Conservation (phyloP, 2,888 invertebrate species). For the Liodrosophila aerea region DNA sequence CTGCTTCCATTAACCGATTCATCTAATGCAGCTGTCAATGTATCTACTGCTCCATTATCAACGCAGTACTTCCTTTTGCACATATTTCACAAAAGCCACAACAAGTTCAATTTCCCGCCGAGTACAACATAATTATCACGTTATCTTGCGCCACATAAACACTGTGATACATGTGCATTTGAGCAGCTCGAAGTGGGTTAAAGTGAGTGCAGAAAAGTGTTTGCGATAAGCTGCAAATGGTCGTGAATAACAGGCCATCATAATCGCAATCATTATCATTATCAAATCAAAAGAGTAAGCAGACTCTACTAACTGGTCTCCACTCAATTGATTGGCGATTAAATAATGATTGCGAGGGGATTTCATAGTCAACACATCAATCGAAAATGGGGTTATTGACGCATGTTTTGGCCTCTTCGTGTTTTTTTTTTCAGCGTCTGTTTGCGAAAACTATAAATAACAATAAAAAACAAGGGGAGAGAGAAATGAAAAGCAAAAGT, state of each 20-base stretch:
- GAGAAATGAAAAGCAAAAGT: constrained; percentile 10
- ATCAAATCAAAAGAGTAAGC: constrained; percentile 28
- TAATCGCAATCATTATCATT: neutral
- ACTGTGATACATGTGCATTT: constrained; percentile 12
- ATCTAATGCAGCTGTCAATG: too few species aligned
- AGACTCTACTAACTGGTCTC: constrained; percentile 2
- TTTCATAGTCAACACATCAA: constrained; percentile 49
- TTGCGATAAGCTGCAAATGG: constrained; percentile 43
- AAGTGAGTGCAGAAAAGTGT: constrained; percentile 48
- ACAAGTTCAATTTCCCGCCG: too few species aligned
- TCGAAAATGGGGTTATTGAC: constrained; percentile 73
- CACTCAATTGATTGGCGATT: constrained; percentile 1
- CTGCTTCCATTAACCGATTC: too few species aligned
- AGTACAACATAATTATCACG: constrained; percentile 7
- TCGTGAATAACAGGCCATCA: constrained; percentile 27
- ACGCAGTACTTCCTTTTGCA: too few species aligned
- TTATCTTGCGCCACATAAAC: constrained; percentile 24
- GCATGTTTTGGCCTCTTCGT: constrained; percentile 67
- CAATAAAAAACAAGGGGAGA: constrained; percentile 29
- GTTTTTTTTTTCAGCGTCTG: constrained; percentile 40
- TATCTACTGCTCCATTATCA: too few species aligned
- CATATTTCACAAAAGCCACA: too few species aligned
- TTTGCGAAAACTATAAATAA: constrained; percentile 53
- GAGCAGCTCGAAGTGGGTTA: constrained; percentile 8
- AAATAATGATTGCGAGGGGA: constrained; percentile 39